Evolutionary conservation across 2,888 invertebrate genomes (phyloP).

Genomic region (Pterobdella sp.): DNA sequence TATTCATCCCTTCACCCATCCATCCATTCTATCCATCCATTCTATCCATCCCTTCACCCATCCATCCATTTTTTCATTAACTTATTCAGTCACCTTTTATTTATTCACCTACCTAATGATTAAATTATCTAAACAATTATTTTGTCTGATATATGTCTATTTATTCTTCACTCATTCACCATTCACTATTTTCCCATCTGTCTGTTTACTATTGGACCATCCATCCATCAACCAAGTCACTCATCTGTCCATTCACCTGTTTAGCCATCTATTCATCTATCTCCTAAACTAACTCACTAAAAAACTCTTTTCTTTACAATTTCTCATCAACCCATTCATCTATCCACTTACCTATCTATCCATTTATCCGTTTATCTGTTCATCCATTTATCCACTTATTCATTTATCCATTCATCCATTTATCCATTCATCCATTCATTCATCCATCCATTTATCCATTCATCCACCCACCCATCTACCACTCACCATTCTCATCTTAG

Average conservation of each 20-base stretch:
- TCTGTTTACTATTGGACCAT: not conserved
- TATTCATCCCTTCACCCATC: not conserved
- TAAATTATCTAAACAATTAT: not conserved
- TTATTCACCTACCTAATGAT: not conserved
- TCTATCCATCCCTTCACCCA: not conserved
- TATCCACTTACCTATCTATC: not conserved
- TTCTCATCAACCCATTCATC: not conserved
- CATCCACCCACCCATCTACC: too few relatives aligned
- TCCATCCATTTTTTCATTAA: not conserved
- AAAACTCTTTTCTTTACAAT: too few relatives aligned
- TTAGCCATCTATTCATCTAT: too few relatives aligned
- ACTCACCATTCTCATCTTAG: conserved; percentile 84
- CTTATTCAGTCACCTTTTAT: not conserved
- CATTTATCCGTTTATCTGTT: not conserved
- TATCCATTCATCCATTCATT: not conserved
- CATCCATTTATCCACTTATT: not conserved
- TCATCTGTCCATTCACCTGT: conserved; percentile 14
- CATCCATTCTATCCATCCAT: not conserved
- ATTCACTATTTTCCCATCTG: not conserved
- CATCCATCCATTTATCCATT: not conserved
- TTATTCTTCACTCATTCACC: not conserved
- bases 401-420: not conserved
- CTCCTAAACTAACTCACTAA: too few relatives aligned
- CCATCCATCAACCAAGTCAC: not conserved
- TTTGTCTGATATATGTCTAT: not conserved